These are phyloP conservation scores for Cephus spinipes DNA, from an alignment of 2,888 invertebrate genomes.

Conservation along the genomic window DNA sequence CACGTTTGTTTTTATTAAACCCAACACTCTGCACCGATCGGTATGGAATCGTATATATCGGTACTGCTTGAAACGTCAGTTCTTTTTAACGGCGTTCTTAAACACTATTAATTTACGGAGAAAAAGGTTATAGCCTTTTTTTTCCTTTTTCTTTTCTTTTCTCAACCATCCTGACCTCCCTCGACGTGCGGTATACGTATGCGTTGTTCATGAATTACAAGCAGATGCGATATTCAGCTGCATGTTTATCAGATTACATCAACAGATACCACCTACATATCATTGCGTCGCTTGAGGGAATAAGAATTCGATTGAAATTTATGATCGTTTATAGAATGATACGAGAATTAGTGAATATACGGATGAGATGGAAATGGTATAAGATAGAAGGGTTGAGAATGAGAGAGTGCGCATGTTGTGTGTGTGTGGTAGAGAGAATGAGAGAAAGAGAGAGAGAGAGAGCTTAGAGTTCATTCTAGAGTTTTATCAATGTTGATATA, in stretches of 20 bases:
- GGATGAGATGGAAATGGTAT: background rate
- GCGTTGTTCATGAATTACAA: background rate
- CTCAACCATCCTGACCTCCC: background rate
- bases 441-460: slow-evolving; percentile 20
- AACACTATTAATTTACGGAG: background rate
- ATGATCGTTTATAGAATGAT: background rate
- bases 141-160: background rate
- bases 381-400: background rate
- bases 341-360: background rate
- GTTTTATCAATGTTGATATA: slow-evolving; percentile 49
- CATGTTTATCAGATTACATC: background rate
- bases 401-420: background rate
- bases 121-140: background rate
- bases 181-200: background rate
- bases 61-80: background rate
- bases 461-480: slow-evolving; percentile 44
- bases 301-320: slow-evolving; percentile 21
- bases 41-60: background rate
- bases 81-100: background rate
- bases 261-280: slow-evolving; percentile 42
- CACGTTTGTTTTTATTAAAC: background rate
- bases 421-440: background rate
- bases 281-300: slow-evolving; percentile 37
- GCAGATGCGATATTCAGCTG: background rate
- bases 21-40: background rate